Evolutionary conservation across 2,113 vertebrate genomes (phyloP), one percentile per base, ranked within the genome.

Genomic region (Nerophis lumbriciformis): DNA sequence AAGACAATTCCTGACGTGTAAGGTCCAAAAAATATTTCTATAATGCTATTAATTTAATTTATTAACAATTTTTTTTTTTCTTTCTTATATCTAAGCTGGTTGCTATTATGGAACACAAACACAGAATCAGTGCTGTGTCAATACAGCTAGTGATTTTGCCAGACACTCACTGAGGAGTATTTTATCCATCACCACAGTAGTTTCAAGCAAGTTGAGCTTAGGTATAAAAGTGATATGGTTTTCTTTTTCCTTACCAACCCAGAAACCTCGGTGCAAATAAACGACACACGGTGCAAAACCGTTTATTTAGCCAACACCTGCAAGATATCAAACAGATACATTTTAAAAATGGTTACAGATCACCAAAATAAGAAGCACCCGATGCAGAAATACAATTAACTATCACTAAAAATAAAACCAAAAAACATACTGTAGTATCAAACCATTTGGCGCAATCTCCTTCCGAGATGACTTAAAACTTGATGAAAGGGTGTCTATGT

Each of bases 251-350:
- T 16, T 6, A 50, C 48, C 1, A 50, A 15, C 6, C 1, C 9
- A 50, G 56, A 28, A 49, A 37, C 6, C 28, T 28, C 28, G 28
- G 28, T 28, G 28, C 28, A 28, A 28, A 28, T 28, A 53, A 48
- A 38, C 1, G 14, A 37, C 12, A 51, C 35, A 53, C 59, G 14
- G 44, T 75, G 75, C 78, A 80, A 81, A 54, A 77, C 76, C 77
- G 70, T 90, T 87, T 87, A 87, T 86, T 85, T 79, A 80, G 51
- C 80, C 59, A 79, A 72, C 74, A 84, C 79, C 81, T 82, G 79
- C 54, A 85, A 65, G 59, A 83, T 70, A 80, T 57, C 69, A 71
- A 61, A 78, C 35, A 65, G 19, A 53, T 65, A 63, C 48, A 49
- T 35, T 15, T 73, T 76, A 69, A 78, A 84, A 82, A 63, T 36